Base-by-base conservation (phyloP, 2,113 vertebrate genomes). In the Tretioscincus oriximinensis region DNA sequence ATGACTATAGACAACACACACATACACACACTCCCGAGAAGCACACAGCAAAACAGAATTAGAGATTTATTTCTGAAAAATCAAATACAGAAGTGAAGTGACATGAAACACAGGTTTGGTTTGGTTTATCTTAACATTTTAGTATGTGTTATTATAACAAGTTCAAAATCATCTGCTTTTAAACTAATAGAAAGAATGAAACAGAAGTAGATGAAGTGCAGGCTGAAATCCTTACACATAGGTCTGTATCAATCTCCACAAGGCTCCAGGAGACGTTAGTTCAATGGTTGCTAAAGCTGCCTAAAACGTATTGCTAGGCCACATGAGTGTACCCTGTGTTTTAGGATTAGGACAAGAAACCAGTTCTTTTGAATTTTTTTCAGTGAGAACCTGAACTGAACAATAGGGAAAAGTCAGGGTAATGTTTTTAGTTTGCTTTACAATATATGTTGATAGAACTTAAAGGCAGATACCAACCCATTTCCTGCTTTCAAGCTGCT, bases 401-500 rank as follows among this genome's bases (percentile, higher is more conserved):
- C 81, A 84, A 67, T 81, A 92, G 90, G 68, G 0, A 1, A 29
- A 81, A 63, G 20, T 69, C 41, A 84, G 74, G 29, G 76, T 86
- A 84, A 81, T 87, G 90, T 92, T 90, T 91, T 91, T 91, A 89
- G 81, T 80, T 72, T 80, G 49, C 45, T 67, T 74, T 63, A 85
- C 92, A 94, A 93, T 80, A 92, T 70, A 93, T 26, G 88, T 81
- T 72, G 90, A 94, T 84, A 96, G 82, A 91, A 92, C 77, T 90
- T 84, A 87, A 92, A 93, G 94, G 71, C 90, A 91, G 93, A 96
- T 96, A 96, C 95, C 95, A 96, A 96, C 96, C 96, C 95, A 96
- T 96, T 96, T 97, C 97, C 97, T 94, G 97, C 96, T 96, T 98
- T 99, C 91, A 95, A 90, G 95, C 95, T 96, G 91, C 95, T 84